Evolutionary conservation across 2,888 invertebrate species (phyloP), one percentile per base, ranked within the genome.

Genomic region (Meta bourneti): DNA sequence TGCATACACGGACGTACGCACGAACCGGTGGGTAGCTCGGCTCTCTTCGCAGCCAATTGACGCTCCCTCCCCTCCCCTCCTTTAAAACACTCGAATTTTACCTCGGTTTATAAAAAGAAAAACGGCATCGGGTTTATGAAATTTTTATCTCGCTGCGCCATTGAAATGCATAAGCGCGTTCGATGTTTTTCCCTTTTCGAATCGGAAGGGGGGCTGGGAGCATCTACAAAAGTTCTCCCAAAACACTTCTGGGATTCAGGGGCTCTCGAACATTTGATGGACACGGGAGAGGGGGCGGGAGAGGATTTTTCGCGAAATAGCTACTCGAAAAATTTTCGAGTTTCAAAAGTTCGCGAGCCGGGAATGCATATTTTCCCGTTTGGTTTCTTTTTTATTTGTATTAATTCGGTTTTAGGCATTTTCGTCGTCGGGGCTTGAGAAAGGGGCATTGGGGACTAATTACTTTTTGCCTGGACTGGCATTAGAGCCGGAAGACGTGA

Each of bases 31-130:
- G 74, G 80, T 81, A 85, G 49, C 72, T 16, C n/a, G 49, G 89
- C 77, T 91, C 90, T 82, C 90, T 86, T 90, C n/a, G 52, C 86
- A 91, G 91, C 78, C 91, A 87, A 91, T 91, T 91, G 91, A 91
- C 82, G 79, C 87, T 71, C 77, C 91, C 75, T 86, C 75, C 70
- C 48, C 71, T 81, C 74, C 49, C 74, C 77, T 70, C 52, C 83
- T 89, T 90, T 86, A 91, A 77, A 86, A 83, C 87, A 87, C 91
- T 91, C 83, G 83, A 91, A 87, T 87, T 91, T 91, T 91, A 87
- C 87, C 82, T 83, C 87, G 78, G 87, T 91, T 91, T 91, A 61
- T 78, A 78, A 81, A 85, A 88, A 91, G 78, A 91, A 91, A 83
- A 83, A 87, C 61, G 61, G 61, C 72, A 79, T 74, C 34, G 81